These are phyloP conservation scores for Ganaspis sp. DNA, from an alignment of 1,140 invertebrate genomes.

Conservation along the genomic window DNA sequence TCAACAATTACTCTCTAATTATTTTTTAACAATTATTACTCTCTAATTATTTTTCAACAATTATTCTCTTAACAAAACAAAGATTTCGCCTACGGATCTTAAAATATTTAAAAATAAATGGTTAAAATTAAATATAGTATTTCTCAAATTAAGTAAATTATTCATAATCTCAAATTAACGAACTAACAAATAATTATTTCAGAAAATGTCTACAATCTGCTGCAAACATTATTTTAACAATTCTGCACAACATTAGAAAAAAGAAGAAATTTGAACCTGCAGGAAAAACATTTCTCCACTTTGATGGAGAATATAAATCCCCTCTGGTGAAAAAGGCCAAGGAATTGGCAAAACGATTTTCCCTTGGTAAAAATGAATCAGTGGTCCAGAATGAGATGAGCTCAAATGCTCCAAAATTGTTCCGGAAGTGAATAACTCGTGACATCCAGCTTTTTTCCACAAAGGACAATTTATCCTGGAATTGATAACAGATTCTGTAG, in stretches of 20 bases:
- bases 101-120: too few relatives aligned
- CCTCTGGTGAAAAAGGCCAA: constrained; percentile 59
- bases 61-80: too few relatives aligned
- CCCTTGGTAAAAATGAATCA: constrained; percentile 66
- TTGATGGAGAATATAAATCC: constrained; percentile 64
- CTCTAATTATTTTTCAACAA: too few relatives aligned
- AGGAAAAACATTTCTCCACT: constrained; percentile 66
- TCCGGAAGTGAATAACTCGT: constrained; percentile 52
- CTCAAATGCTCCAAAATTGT: constrained; percentile 64
- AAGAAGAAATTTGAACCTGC: constrained; percentile 56
- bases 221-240: too few relatives aligned
- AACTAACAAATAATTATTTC: too few relatives aligned
- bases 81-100: too few relatives aligned
- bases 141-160: too few relatives aligned
- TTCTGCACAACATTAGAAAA: background rate
- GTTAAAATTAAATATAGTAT: too few relatives aligned
- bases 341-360: constrained; percentile 64
- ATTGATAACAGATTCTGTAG: constrained; percentile 64
- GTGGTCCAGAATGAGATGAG: constrained; percentile 58
- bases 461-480: constrained; percentile 64
- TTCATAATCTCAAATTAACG: too few relatives aligned
- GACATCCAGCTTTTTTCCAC: constrained; percentile 50
- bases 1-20: too few relatives aligned
- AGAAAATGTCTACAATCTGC: background rate
- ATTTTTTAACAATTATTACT: too few relatives aligned